Conservation (phyloP, 2,797 vertebrate genomes). For the Hydrocynus forskahlii region DNA sequence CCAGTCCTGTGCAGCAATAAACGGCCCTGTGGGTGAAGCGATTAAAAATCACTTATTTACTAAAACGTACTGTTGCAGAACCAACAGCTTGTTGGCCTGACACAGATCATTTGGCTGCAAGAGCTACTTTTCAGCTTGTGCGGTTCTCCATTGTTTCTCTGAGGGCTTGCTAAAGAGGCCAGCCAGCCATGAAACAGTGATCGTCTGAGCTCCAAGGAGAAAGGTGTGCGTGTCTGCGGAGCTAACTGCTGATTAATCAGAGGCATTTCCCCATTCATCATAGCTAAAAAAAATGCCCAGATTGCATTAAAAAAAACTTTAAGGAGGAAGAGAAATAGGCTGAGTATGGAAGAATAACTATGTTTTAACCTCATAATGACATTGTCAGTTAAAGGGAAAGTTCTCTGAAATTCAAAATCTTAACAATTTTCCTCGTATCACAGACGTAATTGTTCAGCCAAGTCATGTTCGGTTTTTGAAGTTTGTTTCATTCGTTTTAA, state of each 20-base stretch:
- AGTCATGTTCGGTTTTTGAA: too few species aligned
- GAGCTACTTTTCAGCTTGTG: background rate
- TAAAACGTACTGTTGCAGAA: conserved; percentile 18
- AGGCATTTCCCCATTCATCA: background rate
- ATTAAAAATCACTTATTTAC: conserved; percentile 30
- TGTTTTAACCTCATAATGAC: background rate
- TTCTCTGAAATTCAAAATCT: too few species aligned
- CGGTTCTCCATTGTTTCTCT: background rate
- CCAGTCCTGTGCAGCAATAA: background rate
- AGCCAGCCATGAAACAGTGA: background rate
- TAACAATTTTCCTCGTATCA: too few species aligned
- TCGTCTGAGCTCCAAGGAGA: background rate
- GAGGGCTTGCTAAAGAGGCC: background rate
- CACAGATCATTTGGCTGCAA: background rate
- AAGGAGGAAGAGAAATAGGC: background rate
- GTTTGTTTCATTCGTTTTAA: too few species aligned
- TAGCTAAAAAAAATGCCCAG: background rate
- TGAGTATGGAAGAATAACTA: background rate
- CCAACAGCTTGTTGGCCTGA: conserved; percentile 17
- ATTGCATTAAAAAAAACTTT: background rate
- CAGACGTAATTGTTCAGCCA: too few species aligned
- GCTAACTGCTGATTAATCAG: background rate
- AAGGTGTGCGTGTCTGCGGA: too few species aligned
- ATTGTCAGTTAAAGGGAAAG: too few species aligned
- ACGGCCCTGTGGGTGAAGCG: background rate